phyloP scores from a whole-genome alignment of 2,797 vertebrate species.

The Australoheros facetus region DNA sequence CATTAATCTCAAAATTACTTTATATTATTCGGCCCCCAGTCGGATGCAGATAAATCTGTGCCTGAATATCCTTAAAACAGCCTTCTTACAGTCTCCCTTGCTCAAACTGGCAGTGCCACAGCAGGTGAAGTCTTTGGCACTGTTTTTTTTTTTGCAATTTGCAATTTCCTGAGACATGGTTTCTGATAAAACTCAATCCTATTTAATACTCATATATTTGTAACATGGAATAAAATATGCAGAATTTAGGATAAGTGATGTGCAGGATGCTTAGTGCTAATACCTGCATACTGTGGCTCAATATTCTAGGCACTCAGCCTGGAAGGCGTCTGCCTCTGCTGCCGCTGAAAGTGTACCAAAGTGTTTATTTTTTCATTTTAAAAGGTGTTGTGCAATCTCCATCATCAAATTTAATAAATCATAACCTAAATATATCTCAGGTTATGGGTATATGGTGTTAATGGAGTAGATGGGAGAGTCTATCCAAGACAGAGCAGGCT shows the following conservation, averaged over 20 bases:
- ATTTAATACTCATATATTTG: constrained; percentile 15
- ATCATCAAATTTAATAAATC: constrained; percentile 69
- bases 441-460: constrained; percentile 59
- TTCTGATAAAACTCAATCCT: constrained; percentile 22
- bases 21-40: constrained; percentile 43
- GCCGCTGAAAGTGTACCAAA: constrained; percentile 40
- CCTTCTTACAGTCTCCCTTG: neutral
- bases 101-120: constrained; percentile 8
- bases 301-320: neutral
- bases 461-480: constrained; percentile 69
- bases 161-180: constrained; percentile 34
- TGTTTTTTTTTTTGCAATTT: constrained; percentile 22
- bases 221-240: constrained; percentile 22
- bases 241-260: constrained; percentile 18
- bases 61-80: constrained; percentile 40
- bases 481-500: constrained; percentile 23
- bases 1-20: constrained; percentile 65
- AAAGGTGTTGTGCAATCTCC: constrained; percentile 65
- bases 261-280: constrained; percentile 11
- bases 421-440: constrained; percentile 52
- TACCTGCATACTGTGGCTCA: neutral
- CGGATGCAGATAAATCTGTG: constrained; percentile 37
- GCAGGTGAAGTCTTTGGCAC: constrained; percentile 39
- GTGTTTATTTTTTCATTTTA: constrained; percentile 70
- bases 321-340: constrained; percentile 12